Evolutionary conservation across 2,888 invertebrate genomes (phyloP), one percentile per base, ranked within the genome.

Genomic region (Alloplasta piceator): DNA sequence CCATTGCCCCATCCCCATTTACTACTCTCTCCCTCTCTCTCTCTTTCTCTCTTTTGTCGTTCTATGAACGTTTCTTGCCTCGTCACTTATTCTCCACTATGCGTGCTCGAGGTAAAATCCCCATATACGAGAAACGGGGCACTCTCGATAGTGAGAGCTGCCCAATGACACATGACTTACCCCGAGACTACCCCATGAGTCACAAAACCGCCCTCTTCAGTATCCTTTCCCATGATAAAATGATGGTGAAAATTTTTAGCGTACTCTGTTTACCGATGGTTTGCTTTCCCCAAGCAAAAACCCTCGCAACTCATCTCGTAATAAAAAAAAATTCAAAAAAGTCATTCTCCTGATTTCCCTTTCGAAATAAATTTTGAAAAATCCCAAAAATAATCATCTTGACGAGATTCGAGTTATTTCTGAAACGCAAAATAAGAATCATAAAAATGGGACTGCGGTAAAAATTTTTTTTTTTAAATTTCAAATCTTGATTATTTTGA

Each of bases 101-200:
- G 76, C 81, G 81, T 78, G 73, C 76, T 26, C 68, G 60, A 52
- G 70, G 7, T 64, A 56, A 46, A 41, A 55, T 6, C 48, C 12
- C 58, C 55, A 38, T 75, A 79, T 58, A 76, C 73, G 56, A 39
- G 50, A 56, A 78, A 84, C 84, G 83, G 85, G 84, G 84, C 83
- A 85, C 88, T 88, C 88, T 82, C 87, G 87, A 90, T 89, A 70
- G 70, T n/a, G 86, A 87, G 87, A 87, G 85, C 87, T 84, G 86
- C 86, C 86, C 90, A 90, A 91, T 91, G 92, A 90, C 89, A 91
- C 90, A 90, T 91, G 90, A 91, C 89, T 89, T 88, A 86, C 87
- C 86, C 85, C 83, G 85, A 87, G 88, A 89, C 89, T 64, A 77
- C 64, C 80, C 73, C 80, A 80, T 80, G 77, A 73, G 56, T 80